These are phyloP conservation scores for Linyphia triangularis DNA, from an alignment of 2,888 invertebrate genomes.

Conservation along the genomic window DNA sequence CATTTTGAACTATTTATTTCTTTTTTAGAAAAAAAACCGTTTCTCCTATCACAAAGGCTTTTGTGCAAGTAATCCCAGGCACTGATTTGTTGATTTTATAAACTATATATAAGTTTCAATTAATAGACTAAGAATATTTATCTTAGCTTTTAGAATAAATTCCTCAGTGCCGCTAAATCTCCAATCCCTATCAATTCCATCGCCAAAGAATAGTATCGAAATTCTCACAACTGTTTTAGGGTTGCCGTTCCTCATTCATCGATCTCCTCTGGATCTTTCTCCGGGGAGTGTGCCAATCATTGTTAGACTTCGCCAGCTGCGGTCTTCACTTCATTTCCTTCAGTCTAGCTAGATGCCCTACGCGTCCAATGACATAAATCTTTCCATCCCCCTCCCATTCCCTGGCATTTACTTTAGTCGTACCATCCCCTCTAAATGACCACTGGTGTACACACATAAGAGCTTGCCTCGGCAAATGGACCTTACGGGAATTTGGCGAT, in stretches of 20 bases:
- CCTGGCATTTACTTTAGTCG: slow-evolving; percentile 44
- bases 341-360: slow-evolving; percentile 42
- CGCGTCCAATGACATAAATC: slow-evolving; percentile 67
- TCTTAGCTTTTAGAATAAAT: no score
- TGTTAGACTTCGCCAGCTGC: slow-evolving; percentile 68
- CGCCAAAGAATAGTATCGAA: slow-evolving; percentile 44
- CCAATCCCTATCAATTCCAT: not conserved
- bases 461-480: slow-evolving; percentile 40
- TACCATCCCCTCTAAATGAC: slow-evolving; percentile 51
- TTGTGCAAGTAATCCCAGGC: not conserved
- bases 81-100: not conserved
- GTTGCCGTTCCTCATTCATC: slow-evolving; percentile 44
- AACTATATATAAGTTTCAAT: no score
- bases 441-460: slow-evolving; percentile 43
- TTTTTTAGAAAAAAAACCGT: no score
- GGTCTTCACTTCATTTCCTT: slow-evolving; percentile 69
- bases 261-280: slow-evolving; percentile 41
- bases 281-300: slow-evolving; percentile 67
- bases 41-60: not conserved
- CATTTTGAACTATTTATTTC: no score
- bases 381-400: slow-evolving; percentile 20
- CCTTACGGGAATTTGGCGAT: slow-evolving; percentile 60
- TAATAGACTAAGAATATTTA: no score
- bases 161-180: not conserved
- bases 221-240: slow-evolving; percentile 1